phyloP scores from a whole-genome alignment of 1,140 invertebrate genomes.

The Euwallacea fornicatus region DNA sequence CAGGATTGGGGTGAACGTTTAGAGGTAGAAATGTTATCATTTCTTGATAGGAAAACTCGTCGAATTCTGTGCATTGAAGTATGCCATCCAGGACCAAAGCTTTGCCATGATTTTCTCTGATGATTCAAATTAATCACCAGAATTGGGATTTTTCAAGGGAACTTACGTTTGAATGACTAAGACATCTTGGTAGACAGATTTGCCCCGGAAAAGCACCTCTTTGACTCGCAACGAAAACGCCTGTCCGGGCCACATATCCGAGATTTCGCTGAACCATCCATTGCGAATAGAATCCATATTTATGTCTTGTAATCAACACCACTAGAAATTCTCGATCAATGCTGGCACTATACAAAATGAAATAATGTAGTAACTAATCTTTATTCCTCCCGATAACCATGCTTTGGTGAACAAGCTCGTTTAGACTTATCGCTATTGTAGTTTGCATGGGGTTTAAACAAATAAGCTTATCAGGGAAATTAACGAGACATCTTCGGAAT shows the following conservation, averaged over 20 bases:
- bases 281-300: slow-evolving; percentile 59
- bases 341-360: no score
- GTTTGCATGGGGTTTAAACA: no score
- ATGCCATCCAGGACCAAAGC: slow-evolving; percentile 93
- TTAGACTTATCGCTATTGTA: no score
- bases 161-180: slow-evolving; percentile 86
- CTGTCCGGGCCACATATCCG: slow-evolving; percentile 89
- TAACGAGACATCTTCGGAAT: no score
- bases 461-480: no score
- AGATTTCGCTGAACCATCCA: slow-evolving; percentile 91
- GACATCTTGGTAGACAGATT: slow-evolving; percentile 89
- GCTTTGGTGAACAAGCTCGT: no score
- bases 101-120: slow-evolving; percentile 82
- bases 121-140: background rate
- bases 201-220: slow-evolving; percentile 77
- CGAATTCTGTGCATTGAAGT: slow-evolving; percentile 94
- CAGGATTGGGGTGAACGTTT: slow-evolving; percentile 87
- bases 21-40: slow-evolving; percentile 96
- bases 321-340: no score
- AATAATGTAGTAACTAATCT: no score
- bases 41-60: slow-evolving; percentile 98
- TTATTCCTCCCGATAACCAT: no score
- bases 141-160: background rate
- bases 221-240: slow-evolving; percentile 87
- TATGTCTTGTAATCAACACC: background rate